A percentile compares a stretch with the other conserved stretches of the same genome.
These are phyloP conservation scores for Athrips mouffetella DNA, from an alignment of 2,888 invertebrate species.

Conservation along the genomic window DNA sequence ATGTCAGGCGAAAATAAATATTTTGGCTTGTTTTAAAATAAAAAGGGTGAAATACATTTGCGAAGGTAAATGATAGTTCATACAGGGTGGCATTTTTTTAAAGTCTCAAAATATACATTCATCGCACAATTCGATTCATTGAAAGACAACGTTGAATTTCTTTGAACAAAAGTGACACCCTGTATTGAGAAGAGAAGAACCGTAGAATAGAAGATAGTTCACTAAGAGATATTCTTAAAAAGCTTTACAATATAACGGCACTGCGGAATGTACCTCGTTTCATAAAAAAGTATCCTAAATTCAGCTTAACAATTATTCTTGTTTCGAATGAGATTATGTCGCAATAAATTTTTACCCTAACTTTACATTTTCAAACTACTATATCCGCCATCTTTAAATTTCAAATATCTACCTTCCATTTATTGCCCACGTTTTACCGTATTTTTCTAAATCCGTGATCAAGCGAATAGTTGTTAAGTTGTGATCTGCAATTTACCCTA, in stretches of 20 bases:
- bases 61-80: not conserved
- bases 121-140: not conserved
- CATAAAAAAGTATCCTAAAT: constrained; percentile 72
- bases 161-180: constrained; percentile 1
- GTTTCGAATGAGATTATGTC: constrained; percentile 70
- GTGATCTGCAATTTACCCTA: constrained; percentile 74
- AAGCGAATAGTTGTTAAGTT: constrained; percentile 73
- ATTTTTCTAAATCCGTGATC: constrained; percentile 51
- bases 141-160: not conserved
- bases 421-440: constrained; percentile 61
- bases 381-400: constrained; percentile 41
- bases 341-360: constrained; percentile 55
- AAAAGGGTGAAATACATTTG: not conserved
- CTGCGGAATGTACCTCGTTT: constrained; percentile 74
- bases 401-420: constrained; percentile 44
- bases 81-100: not conserved
- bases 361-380: constrained; percentile 49
- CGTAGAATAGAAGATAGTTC: constrained; percentile 55
- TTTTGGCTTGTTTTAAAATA: not conserved
- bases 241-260: constrained; percentile 71
- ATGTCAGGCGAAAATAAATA: not conserved
- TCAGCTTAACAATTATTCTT: constrained; percentile 62
- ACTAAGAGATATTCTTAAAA: constrained; percentile 58
- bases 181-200: constrained; percentile 23
- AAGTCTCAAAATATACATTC: not conserved